Percentiles rank a stretch among this genome's conserved stretches.
Evolutionary conservation across 2,888 invertebrate genomes (phyloP).

Genomic region (Periphyllus acericola): DNA sequence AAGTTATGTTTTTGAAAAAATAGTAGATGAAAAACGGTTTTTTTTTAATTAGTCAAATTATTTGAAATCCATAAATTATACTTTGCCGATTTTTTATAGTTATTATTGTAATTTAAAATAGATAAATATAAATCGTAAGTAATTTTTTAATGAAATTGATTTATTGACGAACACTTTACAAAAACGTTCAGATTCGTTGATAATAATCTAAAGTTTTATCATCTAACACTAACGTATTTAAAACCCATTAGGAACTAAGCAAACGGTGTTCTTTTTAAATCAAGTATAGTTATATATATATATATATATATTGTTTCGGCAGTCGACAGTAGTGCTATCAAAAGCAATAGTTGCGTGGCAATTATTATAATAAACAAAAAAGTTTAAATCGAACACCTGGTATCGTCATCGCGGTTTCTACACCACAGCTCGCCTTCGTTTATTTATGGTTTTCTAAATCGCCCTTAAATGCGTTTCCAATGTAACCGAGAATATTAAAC

Average conservation of each 20-base stretch:
- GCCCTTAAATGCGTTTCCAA: conserved; percentile 10
- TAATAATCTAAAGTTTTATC: no score
- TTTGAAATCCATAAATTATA: no score
- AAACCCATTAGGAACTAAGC: not conserved
- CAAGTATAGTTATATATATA: not conserved
- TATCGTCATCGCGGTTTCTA: not conserved
- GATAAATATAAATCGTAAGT: no score
- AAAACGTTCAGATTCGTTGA: not conserved
- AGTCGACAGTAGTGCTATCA: not conserved
- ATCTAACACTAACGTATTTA: no score
- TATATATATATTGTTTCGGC: not conserved
- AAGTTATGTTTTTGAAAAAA: no score
- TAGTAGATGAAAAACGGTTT: no score
- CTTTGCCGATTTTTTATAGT: no score
- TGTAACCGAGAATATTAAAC: conserved; percentile 28
- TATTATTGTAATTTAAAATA: no score
- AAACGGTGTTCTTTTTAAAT: not conserved
- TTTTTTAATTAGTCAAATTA: no score
- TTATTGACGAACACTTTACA: not conserved
- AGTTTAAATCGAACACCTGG: conserved; percentile 39
- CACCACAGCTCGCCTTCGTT: not conserved
- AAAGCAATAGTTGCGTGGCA: not conserved
- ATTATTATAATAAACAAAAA: conserved; percentile 6
- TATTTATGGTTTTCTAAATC: conserved; percentile 42
- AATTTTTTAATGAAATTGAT: not conserved